Evolutionary conservation across 2,113 vertebrate species (phyloP), one percentile per base, ranked within the genome.

Genomic region (Glareola pratincola): DNA sequence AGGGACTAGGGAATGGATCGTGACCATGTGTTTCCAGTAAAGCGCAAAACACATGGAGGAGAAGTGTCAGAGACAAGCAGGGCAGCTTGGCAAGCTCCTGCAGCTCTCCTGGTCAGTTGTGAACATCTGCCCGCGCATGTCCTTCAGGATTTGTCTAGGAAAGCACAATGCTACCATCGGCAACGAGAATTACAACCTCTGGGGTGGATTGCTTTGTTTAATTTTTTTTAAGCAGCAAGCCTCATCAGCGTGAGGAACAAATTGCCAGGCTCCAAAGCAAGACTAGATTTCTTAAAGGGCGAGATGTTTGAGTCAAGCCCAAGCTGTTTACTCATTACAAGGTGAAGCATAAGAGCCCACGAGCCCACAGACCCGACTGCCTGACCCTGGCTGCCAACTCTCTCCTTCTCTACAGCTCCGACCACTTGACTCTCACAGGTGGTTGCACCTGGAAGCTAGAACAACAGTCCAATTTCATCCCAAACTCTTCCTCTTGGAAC

Each of bases 141-240:
- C 75, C 82, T 83, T 88, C 82, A 47, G 37, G 45, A 53, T 5
- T 47, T 24, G 10, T 47, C 56, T 27, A 54, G 18, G 54, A 77
- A 90, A 66, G 54, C 47, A 72, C 32, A 39, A 39, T 4, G 59
- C 59, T 84, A 34, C 51, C 37, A 81, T 43, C 9, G 2, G 23
- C 36, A 57, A 20, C 4, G 3, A 62, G n/a, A 83, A 62, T 14
- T 0, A 66, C 34, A 59, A 5, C 50, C 54, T 80, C 72, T 19
- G 37, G 9, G 23, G 34, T 27, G 10, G 0, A 0, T 2, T 56
- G 62, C 22, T 85, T 67, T 67, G 36, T 54, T 73, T 26, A 19
- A 20, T 22, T 59, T 37, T 37, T 74, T 76, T 78, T 47, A 69
- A 62, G 72, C 67, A 74, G 66, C 1, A 1, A 76, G 56, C 19